Evolutionary conservation across 2,888 invertebrate genomes (phyloP), one percentile per base, ranked within the genome.

Genomic region (Caenorhabditis plicata): DNA sequence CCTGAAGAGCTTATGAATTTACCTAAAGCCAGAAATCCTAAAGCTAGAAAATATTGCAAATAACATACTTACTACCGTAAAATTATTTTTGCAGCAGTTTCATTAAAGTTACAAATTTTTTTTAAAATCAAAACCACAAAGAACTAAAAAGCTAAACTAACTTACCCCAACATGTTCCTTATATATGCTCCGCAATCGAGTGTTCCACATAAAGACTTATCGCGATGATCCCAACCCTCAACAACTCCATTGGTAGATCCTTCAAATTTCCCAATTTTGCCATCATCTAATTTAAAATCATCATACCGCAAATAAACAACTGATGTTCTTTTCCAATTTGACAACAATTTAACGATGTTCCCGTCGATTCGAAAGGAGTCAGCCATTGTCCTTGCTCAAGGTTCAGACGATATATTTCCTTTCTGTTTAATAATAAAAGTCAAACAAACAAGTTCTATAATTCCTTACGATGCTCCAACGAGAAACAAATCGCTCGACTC

Each of bases 191-290:
- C 92, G 81, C 90, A 91, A 82, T 96, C 94, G 20, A 98, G 83
- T 17, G 87, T 85, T 7, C 89, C 90, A 67, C 89, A 91, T 80
- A 88, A 86, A 26, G 86, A 85, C 73, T 89, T 87, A 3, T 86
- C 86, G 55, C 98, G 85, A 9, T 93, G 92, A 84, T 98, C 98
- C 93, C 93, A 98, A 3, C 93, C 93, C 82, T 98, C 95, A 0
- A 99, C 87, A 73, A 87, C 88, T 0, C 96, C 96, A 79, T 83
- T 70, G n/a, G 60, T 47, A 1, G 73, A 73, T 27, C n/a, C n/a
- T n/a, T n/a, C n/a, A n/a, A n/a, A n/a, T n/a, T n/a, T n/a, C n/a
- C n/a, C n/a, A n/a, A n/a, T n/a, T n/a, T n/a, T n/a, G n/a, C n/a
- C n/a, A n/a, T n/a, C n/a, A n/a, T n/a, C n/a, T n/a, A n/a, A n/a